phyloP scores from a whole-genome alignment of 1,140 invertebrate genomes.

The Dolichoris vasculosae region DNA sequence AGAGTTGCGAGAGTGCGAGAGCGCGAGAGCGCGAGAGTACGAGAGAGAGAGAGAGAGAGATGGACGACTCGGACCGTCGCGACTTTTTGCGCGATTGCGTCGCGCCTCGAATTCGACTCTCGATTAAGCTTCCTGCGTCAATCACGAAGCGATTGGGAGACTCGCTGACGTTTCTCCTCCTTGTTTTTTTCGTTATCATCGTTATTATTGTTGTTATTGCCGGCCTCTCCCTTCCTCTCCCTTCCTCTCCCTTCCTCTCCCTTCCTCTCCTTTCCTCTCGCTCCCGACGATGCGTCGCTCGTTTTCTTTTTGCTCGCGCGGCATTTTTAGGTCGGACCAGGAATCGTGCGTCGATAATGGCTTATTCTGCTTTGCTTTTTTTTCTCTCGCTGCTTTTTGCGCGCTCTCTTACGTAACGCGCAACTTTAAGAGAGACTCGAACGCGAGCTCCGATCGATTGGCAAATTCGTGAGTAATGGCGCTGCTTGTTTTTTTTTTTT shows the following conservation, averaged over 20 bases:
- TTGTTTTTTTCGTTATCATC: background rate
- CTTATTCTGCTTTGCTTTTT: background rate
- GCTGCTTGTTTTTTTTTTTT: background rate
- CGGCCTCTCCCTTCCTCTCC: background rate
- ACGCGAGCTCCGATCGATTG: background rate
- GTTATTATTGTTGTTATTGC: background rate
- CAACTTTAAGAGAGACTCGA: background rate
- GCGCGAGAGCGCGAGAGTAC: no score
- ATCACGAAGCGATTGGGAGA: background rate
- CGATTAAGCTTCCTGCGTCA: slow-evolving; percentile 15
- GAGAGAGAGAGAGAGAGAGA: no score
- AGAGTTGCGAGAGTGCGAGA: no score
- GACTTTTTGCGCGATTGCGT: slow-evolving; percentile 32
- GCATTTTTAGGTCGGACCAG: background rate
- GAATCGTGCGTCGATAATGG: background rate
- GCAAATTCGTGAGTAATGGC: background rate
- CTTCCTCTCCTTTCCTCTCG: no score
- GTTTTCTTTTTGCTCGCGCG: background rate
- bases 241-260: no score
- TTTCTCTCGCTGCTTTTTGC: background rate
- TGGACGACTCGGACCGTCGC: background rate
- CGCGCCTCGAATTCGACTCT: slow-evolving; percentile 8
- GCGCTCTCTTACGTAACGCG: background rate
- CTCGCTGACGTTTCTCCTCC: background rate
- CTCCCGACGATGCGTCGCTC: no score